Base-by-base conservation (phyloP, 2,888 invertebrate species). In the Drosophila borborema region DNA sequence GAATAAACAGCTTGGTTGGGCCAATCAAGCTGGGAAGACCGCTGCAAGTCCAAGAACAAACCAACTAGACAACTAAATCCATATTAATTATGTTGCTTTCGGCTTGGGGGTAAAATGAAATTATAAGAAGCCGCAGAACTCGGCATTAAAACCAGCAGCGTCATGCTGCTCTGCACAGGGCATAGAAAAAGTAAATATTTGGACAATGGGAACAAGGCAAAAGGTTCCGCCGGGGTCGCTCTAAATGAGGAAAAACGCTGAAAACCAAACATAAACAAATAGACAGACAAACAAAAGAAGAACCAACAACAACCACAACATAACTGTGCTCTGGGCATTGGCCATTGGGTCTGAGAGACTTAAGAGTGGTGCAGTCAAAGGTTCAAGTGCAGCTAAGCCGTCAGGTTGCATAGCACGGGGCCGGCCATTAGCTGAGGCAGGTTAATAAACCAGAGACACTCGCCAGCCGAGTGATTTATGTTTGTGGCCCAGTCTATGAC, bases 131-230 rank as follows among this genome's bases (percentile, higher is more conserved):
- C 82, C 64, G 46, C 67, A 80, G 70, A 81, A 66, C 55, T 67
- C 74, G 81, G 78, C 74, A 80, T 72, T 72, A 80, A 84, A 84
- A 82, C 69, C 68, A 51, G 85, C 85, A 73, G 65, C 82, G 82
- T 85, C 85, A 85, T 86, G 84, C 82, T 74, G 85, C 73, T 83
- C 64, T 65, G 75, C 78, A 45, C 70, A 62, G 48, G 64, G 45
- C 70, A 63, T 41, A 58, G 64, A 64, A 53, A 74, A 77, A 72
- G 72, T 53, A 86, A 86, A 87, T 85, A 85, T 85, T 85, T 87
- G 87, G 85, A 87, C 87, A 87, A 82, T 85, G 82, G 63, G 75
- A 77, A 82, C 80, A 83, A 85, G 76, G 74, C 79, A 77, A 73
- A 68, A 67, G 71, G 79, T 68, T 72, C 71, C 68, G 56, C 51